Evolutionary conservation across 2,797 vertebrate genomes (phyloP).

Genomic region (Eupleurogrammus muticus): DNA sequence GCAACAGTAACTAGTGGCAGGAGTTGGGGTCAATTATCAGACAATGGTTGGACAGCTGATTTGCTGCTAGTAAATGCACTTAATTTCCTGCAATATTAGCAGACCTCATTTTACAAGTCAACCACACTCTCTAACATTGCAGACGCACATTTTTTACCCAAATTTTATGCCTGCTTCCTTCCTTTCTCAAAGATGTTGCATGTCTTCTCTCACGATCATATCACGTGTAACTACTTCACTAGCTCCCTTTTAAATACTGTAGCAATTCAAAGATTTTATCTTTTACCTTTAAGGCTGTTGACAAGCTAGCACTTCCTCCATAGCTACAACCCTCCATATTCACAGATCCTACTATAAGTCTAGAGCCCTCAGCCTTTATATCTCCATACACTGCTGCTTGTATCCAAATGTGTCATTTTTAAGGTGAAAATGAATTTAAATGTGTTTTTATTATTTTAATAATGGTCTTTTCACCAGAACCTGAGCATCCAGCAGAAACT

Average conservation of each 20-base stretch:
- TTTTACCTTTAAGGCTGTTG: not conserved
- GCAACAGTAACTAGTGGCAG: too few relatives aligned
- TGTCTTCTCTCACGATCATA: not conserved
- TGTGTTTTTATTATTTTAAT: too few relatives aligned
- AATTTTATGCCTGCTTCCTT: constrained; percentile 25
- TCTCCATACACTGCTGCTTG: too few relatives aligned
- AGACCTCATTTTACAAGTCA: constrained; percentile 52
- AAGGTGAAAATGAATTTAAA: too few relatives aligned
- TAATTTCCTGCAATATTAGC: constrained; percentile 51
- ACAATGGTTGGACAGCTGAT: not conserved
- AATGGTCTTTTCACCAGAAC: too few relatives aligned
- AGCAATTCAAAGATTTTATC: not conserved
- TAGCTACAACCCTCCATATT: too few relatives aligned
- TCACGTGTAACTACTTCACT: not conserved
- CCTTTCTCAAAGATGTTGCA: constrained; percentile 14
- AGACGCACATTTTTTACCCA: constrained; percentile 22
- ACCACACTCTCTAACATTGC: constrained; percentile 55
- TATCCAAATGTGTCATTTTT: too few relatives aligned
- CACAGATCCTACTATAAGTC: too few relatives aligned
- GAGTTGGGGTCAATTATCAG: not conserved
- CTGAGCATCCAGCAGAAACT: too few relatives aligned
- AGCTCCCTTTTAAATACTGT: not conserved
- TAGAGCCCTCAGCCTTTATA: too few relatives aligned
- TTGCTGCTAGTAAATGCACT: constrained; percentile 21
- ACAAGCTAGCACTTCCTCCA: not conserved